phyloP scores from a whole-genome alignment of 92 coral and sea anemone species.

The Parazoanthus atlanticus region DNA sequence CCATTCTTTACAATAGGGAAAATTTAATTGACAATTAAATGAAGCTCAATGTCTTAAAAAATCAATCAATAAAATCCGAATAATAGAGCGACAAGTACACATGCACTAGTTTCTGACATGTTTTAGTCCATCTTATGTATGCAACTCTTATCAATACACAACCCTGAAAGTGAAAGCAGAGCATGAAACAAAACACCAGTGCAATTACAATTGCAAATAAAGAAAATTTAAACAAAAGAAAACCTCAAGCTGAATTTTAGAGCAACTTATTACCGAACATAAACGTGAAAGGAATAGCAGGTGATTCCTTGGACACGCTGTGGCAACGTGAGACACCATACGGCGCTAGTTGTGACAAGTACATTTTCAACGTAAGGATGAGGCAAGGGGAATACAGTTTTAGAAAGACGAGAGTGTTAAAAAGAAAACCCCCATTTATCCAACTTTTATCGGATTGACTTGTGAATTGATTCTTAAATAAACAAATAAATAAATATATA shows the following conservation, averaged over 20 bases:
- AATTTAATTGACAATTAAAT: too few species aligned
- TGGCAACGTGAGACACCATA: background rate
- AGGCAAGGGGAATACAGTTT: too few species aligned
- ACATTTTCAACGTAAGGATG: background rate
- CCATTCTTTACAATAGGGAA: too few species aligned
- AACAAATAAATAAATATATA: too few species aligned
- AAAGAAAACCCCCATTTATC: background rate
- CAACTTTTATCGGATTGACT: background rate
- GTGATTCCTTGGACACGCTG: background rate
- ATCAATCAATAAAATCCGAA: too few species aligned
- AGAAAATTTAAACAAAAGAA: background rate
- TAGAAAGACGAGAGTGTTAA: background rate
- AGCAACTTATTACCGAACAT: background rate
- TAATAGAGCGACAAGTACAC: too few species aligned
- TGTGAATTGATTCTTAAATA: too few species aligned
- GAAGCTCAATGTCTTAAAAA: too few species aligned
- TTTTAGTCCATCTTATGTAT: too few species aligned
- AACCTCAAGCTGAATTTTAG: background rate
- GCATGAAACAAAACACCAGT: background rate
- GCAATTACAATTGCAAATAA: background rate
- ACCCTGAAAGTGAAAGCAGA: too few species aligned
- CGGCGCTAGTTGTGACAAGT: background rate
- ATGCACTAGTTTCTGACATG: too few species aligned
- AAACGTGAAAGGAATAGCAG: background rate
- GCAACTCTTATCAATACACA: too few species aligned